phyloP scores from a whole-genome alignment of 1,140 invertebrate species.

The Lethocerus indicus region DNA sequence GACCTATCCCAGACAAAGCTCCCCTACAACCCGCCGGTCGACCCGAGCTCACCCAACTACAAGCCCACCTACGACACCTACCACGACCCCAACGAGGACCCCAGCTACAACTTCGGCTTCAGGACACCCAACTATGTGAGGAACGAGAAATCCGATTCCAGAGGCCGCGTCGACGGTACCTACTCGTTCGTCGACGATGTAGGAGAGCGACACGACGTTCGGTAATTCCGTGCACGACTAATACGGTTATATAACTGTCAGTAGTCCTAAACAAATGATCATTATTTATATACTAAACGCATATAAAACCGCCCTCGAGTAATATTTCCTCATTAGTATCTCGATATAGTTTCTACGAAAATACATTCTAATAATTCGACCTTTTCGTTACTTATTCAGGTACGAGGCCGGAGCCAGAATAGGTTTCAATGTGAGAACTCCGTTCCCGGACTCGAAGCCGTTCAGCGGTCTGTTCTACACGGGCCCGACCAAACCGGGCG shows the following conservation, averaged over 20 bases:
- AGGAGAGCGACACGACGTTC: conserved; percentile 49
- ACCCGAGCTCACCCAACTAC: conserved; percentile 20
- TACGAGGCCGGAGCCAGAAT: conserved; percentile 51
- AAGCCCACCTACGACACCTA: conserved; percentile 41
- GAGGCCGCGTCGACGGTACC: conserved; percentile 32
- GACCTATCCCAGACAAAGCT: conserved; percentile 44
- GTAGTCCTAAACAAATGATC: no score
- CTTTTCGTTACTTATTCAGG: no score
- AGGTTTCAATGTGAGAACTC: conserved; percentile 50
- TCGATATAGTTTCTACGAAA: no score
- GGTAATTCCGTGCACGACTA: no score
- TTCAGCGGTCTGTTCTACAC: conserved; percentile 29
- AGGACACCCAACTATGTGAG: conserved; percentile 42
- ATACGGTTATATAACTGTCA: no score
- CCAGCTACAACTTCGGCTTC: conserved; percentile 46
- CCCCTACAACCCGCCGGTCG: conserved; percentile 20
- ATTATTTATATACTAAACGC: no score
- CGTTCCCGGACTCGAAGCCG: conserved; percentile 38
- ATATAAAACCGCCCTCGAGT: no score
- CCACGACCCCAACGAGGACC: conserved; percentile 51
- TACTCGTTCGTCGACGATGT: conserved; percentile 52
- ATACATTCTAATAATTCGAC: no score
- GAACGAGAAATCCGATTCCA: conserved; percentile 40
- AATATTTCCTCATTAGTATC: no score
- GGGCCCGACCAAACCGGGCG: conserved; percentile 26